These are phyloP conservation scores for Palythoa heliodiscus DNA, from an alignment of 92 coral and sea anemone genomes.

Conservation along the genomic window DNA sequence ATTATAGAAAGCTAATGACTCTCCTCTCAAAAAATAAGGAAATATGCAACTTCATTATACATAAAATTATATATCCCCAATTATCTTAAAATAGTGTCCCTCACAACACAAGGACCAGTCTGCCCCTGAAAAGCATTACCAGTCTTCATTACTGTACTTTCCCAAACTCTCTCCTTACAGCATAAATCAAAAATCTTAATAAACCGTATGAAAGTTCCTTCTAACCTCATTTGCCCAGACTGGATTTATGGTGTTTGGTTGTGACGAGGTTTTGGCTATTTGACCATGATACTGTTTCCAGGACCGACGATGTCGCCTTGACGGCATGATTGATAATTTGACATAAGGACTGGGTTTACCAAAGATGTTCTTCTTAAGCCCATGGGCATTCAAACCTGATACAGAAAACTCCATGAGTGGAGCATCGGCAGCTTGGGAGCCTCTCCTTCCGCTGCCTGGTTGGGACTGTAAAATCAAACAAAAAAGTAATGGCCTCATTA, in stretches of 20 bases:
- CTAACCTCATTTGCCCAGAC: slow-evolving; percentile 91
- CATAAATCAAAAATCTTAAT: too few species aligned
- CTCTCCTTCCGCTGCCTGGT: slow-evolving; percentile 54
- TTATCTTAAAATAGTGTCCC: too few species aligned
- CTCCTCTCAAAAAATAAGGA: too few species aligned
- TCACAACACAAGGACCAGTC: too few species aligned
- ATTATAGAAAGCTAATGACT: too few species aligned
- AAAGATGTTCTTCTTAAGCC: slow-evolving; percentile 88
- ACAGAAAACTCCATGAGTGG: slow-evolving; percentile 82
- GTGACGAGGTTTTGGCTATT: slow-evolving; percentile 94
- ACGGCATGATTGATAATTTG: slow-evolving; percentile 91
- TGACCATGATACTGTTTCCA: slow-evolving; percentile 98
- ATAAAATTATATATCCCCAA: too few species aligned
- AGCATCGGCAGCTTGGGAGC: slow-evolving; percentile 58
- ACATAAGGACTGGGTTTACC: slow-evolving; percentile 99
- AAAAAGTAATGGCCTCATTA: neutral
- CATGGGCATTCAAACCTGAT: slow-evolving; percentile 84
- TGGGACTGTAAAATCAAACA: slow-evolving; percentile 15
- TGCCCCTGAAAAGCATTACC: too few species aligned
- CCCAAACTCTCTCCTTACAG: too few species aligned
- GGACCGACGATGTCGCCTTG: slow-evolving; percentile 84
- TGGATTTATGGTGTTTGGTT: slow-evolving; percentile 84
- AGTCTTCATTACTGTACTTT: too few species aligned
- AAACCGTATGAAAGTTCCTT: neutral
- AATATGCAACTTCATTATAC: too few species aligned